phyloP scores from a whole-genome alignment of 2,797 vertebrate species.

The Typhlichthys subterraneus region DNA sequence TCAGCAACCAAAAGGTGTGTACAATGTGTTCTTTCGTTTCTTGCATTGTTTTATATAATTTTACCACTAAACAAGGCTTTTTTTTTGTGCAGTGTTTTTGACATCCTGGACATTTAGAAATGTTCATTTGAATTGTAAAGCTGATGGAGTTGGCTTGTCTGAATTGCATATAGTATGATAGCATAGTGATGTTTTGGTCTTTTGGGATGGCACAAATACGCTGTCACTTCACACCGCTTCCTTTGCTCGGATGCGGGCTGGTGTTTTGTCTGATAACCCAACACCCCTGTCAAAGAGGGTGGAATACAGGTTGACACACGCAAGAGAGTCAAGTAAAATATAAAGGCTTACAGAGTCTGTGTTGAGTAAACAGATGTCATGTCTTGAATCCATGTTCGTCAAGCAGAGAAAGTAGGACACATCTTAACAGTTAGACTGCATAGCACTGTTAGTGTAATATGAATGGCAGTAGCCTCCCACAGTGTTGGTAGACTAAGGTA shows the following conservation, averaged over 20 bases:
- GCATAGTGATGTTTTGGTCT: slow-evolving; percentile 50
- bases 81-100: slow-evolving; percentile 3
- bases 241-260: slow-evolving; percentile 53
- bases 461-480: slow-evolving; percentile 14
- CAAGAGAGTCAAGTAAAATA: slow-evolving; percentile 14
- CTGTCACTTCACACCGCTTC: slow-evolving; percentile 44
- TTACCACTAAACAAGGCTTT: too few species aligned
- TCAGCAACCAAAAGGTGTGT: background rate
- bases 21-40: background rate
- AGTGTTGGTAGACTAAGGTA: slow-evolving; percentile 53
- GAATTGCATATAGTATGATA: slow-evolving; percentile 14
- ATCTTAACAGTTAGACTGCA: slow-evolving; percentile 16
- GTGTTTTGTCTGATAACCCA: slow-evolving; percentile 61
- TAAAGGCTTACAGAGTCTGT: slow-evolving; percentile 34
- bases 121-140: slow-evolving; percentile 55
- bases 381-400: slow-evolving; percentile 25
- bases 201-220: slow-evolving; percentile 43
- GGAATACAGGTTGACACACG: slow-evolving; percentile 29
- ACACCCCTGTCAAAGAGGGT: slow-evolving; percentile 26
- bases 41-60: slow-evolving; percentile 10
- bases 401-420: too few species aligned
- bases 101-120: slow-evolving; percentile 34
- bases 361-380: slow-evolving; percentile 20
- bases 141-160: slow-evolving; percentile 26
- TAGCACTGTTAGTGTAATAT: slow-evolving; percentile 31